Conservation (phyloP, 1,140 invertebrate genomes). For the Hydropsyche tenuis region DNA sequence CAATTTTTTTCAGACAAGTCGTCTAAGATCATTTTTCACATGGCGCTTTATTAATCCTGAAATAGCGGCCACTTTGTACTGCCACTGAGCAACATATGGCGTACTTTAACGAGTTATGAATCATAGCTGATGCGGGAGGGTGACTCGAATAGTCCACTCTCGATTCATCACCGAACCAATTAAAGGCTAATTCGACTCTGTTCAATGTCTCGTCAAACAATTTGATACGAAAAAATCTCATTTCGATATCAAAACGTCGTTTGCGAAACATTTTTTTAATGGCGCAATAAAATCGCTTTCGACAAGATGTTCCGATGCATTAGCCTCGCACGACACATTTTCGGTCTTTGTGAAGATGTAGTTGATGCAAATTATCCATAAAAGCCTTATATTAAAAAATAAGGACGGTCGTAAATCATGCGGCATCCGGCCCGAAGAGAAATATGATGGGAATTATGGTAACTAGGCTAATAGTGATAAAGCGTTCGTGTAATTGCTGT, state of each 20-base stretch:
- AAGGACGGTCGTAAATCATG: slow-evolving; percentile 41
- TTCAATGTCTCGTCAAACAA: no score
- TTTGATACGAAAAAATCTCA: no score
- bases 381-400: slow-evolving; percentile 48
- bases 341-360: slow-evolving; percentile 3
- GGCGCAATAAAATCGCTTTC: neutral
- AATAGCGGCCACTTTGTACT: slow-evolving; percentile 3
- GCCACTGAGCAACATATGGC: slow-evolving; percentile 18
- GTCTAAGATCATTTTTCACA: slow-evolving; percentile 35
- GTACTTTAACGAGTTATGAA: neutral
- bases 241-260: neutral
- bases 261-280: slow-evolving; percentile 13
- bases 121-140: no score
- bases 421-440: neutral
- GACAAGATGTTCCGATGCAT: slow-evolving; percentile 45
- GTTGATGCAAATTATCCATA: slow-evolving; percentile 37
- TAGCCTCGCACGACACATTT: slow-evolving; percentile 28
- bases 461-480: slow-evolving; percentile 2
- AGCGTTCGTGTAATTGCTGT: slow-evolving; percentile 5
- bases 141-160: no score
- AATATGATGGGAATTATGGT: neutral
- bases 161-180: neutral
- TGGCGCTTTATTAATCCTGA: slow-evolving; percentile 36
- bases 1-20: neutral
- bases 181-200: no score